Conservation (phyloP, 2,113 vertebrate genomes). For the Takifugu flavidus region DNA sequence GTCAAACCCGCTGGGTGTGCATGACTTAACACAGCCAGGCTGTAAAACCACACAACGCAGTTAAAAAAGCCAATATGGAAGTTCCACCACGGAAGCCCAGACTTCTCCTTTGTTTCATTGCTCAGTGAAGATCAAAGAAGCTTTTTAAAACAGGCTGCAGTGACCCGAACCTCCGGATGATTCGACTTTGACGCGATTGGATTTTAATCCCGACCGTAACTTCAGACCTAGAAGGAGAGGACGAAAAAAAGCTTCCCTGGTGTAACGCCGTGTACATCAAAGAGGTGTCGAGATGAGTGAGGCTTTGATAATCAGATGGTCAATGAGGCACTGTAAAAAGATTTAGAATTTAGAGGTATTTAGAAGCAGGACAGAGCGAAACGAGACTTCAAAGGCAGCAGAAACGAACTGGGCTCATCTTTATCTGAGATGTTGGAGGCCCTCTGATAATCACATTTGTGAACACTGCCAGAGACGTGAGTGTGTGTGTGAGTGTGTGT, state of each 20-base stretch:
- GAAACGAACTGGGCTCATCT: conserved; percentile 19
- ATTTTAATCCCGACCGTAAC: conserved; percentile 39
- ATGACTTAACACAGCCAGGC: conserved; percentile 29
- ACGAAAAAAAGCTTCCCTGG: conserved; percentile 8
- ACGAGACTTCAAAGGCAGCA: conserved; percentile 44
- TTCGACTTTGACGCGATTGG: conserved; percentile 54
- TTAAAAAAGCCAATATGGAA: conserved; percentile 25
- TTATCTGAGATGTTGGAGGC: conserved; percentile 41
- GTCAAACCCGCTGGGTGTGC: conserved; percentile 6
- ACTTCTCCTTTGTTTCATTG: conserved; percentile 40
- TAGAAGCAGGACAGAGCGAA: conserved; percentile 30
- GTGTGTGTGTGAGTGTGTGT: no score
- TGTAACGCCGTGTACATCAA: conserved; percentile 54
- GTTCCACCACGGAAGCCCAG: conserved; percentile 43
- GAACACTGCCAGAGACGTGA: conserved; percentile 36
- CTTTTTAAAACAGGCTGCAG: conserved; percentile 37
- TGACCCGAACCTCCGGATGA: conserved; percentile 36
- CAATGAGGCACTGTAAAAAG: conserved; percentile 48
- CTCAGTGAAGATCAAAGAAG: conserved; percentile 39
- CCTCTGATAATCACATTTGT: conserved; percentile 52
- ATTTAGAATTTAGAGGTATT: conserved; percentile 49
- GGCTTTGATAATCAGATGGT: conserved; percentile 44
- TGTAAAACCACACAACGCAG: conserved; percentile 42
- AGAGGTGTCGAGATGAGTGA: conserved; percentile 49
- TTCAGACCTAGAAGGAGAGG: conserved; percentile 30